phyloP scores from a whole-genome alignment of 2,113 vertebrate genomes.

The Oceanodroma tethys region DNA sequence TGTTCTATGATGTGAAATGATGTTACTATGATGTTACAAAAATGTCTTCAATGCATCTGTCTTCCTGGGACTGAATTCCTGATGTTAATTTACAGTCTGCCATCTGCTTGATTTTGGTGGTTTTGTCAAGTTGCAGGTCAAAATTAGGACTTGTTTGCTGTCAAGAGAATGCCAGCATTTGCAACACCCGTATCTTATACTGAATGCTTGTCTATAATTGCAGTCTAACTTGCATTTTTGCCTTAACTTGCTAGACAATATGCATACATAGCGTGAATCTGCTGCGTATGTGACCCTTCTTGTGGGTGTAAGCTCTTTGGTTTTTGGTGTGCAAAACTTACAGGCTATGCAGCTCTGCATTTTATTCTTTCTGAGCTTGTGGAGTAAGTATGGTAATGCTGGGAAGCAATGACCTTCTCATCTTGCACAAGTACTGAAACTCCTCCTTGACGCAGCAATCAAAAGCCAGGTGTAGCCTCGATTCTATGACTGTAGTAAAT shows the following conservation, averaged over 20 bases:
- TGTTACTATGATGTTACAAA: not conserved
- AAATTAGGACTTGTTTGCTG: not conserved
- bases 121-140: conserved; percentile 37
- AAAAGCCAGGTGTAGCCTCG: rapidly evolving
- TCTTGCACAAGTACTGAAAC: not conserved
- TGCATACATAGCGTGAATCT: not conserved
- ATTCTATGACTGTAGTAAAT: not conserved
- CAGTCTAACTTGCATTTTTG: not conserved
- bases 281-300: not conserved
- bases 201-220: not conserved
- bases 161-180: not conserved
- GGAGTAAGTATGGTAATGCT: not conserved
- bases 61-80: conserved; percentile 43
- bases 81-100: conserved; percentile 45
- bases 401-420: not conserved
- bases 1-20: too few species aligned
- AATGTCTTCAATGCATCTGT: not conserved
- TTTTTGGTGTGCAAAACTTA: not conserved
- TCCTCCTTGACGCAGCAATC: not conserved
- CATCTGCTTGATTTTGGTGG: conserved; percentile 34
- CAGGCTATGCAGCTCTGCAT: not conserved
- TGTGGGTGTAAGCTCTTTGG: not conserved
- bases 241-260: not conserved
- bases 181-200: not conserved
- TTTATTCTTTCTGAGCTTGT: not conserved